These are phyloP conservation scores for Tineola bisselliella DNA, from an alignment of 2,888 invertebrate genomes.

Conservation along the genomic window DNA sequence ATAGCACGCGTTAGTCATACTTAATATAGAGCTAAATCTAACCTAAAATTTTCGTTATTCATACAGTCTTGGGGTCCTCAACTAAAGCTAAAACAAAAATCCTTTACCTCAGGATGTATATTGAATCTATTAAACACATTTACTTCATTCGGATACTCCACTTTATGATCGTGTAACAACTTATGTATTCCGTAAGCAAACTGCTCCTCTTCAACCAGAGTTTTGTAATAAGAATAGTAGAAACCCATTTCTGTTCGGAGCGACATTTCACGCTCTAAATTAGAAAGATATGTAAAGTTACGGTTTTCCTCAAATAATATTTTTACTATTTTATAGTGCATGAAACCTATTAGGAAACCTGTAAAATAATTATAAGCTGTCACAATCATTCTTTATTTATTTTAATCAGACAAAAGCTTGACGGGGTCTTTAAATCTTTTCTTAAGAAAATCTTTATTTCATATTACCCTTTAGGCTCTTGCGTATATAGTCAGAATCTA, in stretches of 20 bases:
- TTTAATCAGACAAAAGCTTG: too few species aligned
- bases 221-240: conserved; percentile 90
- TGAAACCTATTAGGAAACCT: conserved; percentile 69
- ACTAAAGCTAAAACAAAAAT: too few species aligned
- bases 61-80: too few species aligned
- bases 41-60: too few species aligned
- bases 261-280: conserved; percentile 85
- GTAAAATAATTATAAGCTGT: too few species aligned
- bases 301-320: conserved; percentile 83
- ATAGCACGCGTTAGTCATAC: too few species aligned
- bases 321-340: conserved; percentile 75
- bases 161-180: conserved; percentile 76
- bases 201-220: conserved; percentile 74
- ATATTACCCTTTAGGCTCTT: too few species aligned
- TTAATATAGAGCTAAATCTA: too few species aligned
- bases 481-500: too few species aligned
- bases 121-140: conserved; percentile 86
- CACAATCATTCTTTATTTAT: too few species aligned
- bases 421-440: too few species aligned
- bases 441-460: too few species aligned
- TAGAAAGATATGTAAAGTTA: conserved; percentile 85
- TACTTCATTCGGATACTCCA: conserved; percentile 83
- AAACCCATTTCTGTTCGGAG: conserved; percentile 89
- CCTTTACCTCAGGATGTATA: conserved; percentile 81
- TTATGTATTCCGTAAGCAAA: conserved; percentile 70